Percentiles rank a stretch among this genome's conserved stretches.
phyloP scores from a whole-genome alignment of 2,113 vertebrate species.

The Sporophila hypoxantha region DNA sequence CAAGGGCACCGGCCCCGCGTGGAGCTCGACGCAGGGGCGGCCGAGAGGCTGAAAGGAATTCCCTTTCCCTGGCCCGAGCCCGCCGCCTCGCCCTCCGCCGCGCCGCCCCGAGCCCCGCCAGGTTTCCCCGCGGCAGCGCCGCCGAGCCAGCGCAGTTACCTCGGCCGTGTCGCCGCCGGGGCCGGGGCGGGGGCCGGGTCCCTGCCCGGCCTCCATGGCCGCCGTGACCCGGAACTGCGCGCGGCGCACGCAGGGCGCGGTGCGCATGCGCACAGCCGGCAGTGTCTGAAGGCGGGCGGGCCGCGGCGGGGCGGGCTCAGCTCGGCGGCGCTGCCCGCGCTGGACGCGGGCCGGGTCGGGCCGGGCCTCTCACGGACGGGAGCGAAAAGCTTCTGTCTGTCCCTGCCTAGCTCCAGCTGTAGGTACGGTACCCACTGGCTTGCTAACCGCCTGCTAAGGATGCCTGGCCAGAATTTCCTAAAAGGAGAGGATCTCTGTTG shows the following conservation, averaged over 20 bases:
- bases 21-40: neutral
- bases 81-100: neutral
- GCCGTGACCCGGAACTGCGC: neutral
- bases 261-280: neutral
- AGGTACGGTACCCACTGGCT: rapidly evolving
- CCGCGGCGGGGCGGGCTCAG: rapidly evolving
- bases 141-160: neutral
- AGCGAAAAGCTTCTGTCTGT: rapidly evolving
- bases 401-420: rapidly evolving
- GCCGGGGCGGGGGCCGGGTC: neutral
- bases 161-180: neutral
- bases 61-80: neutral
- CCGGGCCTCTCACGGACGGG: rapidly evolving
- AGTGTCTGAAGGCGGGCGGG: rapidly evolving
- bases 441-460: neutral
- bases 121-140: rapidly evolving
- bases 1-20: neutral
- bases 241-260: rapidly evolving
- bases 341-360: rapidly evolving
- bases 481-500: neutral
- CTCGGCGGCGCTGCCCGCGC: rapidly evolving
- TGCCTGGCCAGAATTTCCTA: rapidly evolving
- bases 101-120: too few species aligned
- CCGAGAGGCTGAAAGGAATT: neutral
- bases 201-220: constrained; percentile 10